phyloP scores from a whole-genome alignment of 2,888 invertebrate genomes.

The Drosophila paramelanica region DNA sequence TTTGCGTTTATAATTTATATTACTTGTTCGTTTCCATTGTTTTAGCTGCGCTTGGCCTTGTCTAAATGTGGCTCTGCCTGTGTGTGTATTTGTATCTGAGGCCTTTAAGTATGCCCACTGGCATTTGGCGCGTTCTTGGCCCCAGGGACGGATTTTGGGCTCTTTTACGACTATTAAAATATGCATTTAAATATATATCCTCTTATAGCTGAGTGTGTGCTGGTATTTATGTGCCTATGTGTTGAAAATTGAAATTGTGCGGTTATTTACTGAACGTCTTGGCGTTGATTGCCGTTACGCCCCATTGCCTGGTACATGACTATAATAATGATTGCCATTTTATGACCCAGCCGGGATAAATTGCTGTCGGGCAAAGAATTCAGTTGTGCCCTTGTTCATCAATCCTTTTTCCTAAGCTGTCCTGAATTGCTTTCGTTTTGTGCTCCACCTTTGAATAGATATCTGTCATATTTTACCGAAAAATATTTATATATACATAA shows the following conservation, averaged over 20 bases:
- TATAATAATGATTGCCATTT: constrained; percentile 77
- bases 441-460: background rate
- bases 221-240: constrained; percentile 38
- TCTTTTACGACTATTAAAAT: constrained; percentile 77
- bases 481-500: background rate
- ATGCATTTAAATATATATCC: constrained; percentile 73
- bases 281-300: constrained; percentile 79
- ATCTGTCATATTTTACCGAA: background rate
- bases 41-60: constrained; percentile 73
- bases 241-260: constrained; percentile 76
- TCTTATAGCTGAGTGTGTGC: constrained; percentile 24
- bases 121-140: constrained; percentile 62
- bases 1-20: constrained; percentile 80
- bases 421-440: constrained; percentile 5
- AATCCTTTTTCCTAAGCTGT: constrained; percentile 33
- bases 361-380: constrained; percentile 34
- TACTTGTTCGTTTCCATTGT: constrained; percentile 62
- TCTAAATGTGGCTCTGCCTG: constrained; percentile 38
- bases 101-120: constrained; percentile 71
- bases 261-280: constrained; percentile 72
- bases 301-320: constrained; percentile 79
- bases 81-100: constrained; percentile 32
- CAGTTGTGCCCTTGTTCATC: constrained; percentile 23
- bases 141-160: constrained; percentile 54
- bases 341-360: constrained; percentile 65